Percentiles rank a stretch among this genome's conserved stretches.
Evolutionary conservation across 2,797 vertebrate genomes (phyloP).

Genomic region (Huso huso): DNA sequence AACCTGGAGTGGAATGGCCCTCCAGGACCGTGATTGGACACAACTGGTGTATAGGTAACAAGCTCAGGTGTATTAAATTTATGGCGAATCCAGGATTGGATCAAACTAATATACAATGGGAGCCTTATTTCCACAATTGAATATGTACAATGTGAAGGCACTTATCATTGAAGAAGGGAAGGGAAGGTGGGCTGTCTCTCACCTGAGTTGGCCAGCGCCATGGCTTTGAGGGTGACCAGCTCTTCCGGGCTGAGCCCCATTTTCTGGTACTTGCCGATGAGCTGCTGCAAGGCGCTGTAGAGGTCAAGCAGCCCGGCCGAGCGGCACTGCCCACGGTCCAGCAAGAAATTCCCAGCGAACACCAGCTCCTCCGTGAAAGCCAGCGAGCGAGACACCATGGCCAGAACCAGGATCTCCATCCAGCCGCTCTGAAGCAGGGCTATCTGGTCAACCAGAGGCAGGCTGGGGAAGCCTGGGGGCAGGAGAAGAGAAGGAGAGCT

Average conservation of each 20-base stretch:
- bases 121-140: no score
- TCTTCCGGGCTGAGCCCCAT: conserved; percentile 52
- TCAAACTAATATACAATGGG: no score
- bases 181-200: not conserved
- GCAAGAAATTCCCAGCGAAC: conserved; percentile 47
- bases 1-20: no score
- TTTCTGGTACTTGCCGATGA: conserved; percentile 41
- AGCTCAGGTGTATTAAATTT: no score
- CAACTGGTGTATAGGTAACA: no score
- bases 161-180: not conserved
- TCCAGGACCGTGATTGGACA: no score
- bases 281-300: conserved; percentile 45
- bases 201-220: conserved; percentile 59
- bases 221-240: conserved; percentile 48
- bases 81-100: no score
- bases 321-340: conserved; percentile 43
- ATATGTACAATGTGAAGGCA: no score
- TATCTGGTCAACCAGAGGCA: conserved; percentile 63
- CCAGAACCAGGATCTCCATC: conserved; percentile 58
- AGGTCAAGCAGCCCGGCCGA: conserved; percentile 42
- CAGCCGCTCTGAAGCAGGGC: conserved; percentile 57
- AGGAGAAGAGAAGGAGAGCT: no score
- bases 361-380: conserved; percentile 38
- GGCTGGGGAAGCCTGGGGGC: conserved; percentile 43
- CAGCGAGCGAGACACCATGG: conserved; percentile 52